Base-by-base conservation (phyloP, 1,140 invertebrate genomes). In the Sycobia sp. region DNA sequence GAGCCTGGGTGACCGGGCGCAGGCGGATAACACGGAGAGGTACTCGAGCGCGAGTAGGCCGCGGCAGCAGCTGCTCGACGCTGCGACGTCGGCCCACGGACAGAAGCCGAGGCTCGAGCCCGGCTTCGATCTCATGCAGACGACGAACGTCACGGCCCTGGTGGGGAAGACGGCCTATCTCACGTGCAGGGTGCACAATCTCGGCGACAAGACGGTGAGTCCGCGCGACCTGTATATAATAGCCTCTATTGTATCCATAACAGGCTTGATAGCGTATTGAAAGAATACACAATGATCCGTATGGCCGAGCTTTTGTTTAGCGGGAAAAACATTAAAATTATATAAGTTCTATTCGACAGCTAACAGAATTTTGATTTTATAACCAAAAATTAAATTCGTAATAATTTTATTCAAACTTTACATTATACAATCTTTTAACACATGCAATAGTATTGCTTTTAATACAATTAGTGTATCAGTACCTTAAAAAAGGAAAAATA, bases 131-230 rank as follows among this genome's bases (percentile, higher is more conserved):
- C 82, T 85, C 36, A 82, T 85, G 7, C 90, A 88, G 58, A 89
- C 88, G 5, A 90, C 86, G 69, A 93, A 93, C 75, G 88, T 92
- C 22, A 93, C 91, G 23, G 91, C 90, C 0, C 83, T 92, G 2
- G 87, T 91, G 0, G 91, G 91, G 4, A 91, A 92, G 78, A 88
- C 89, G 14, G 90, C 91, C 36, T 90, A 90, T 74, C 84, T 93
- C 27, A 90, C 90, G 67, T 93, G 91, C 78, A 84, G 90, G 66
- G 90, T 93, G 10, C 86, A 88, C 70, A 90, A 93, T 76, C 84
- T 92, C 57, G 90, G 89, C 20, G 91, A 93, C 73, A 86, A 89
- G 82, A 92, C 90, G 87, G 88, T 71, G 13, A 54, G 54, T 34
- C 32, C 1, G 10, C 22, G 25, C 3, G 3, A 7, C 10, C 2